A percentile compares a stretch with the other conserved stretches of the same genome.
Evolutionary conservation across 2,113 vertebrate species (phyloP).

Genomic region (Lepidiolamprologus cunningtoni): DNA sequence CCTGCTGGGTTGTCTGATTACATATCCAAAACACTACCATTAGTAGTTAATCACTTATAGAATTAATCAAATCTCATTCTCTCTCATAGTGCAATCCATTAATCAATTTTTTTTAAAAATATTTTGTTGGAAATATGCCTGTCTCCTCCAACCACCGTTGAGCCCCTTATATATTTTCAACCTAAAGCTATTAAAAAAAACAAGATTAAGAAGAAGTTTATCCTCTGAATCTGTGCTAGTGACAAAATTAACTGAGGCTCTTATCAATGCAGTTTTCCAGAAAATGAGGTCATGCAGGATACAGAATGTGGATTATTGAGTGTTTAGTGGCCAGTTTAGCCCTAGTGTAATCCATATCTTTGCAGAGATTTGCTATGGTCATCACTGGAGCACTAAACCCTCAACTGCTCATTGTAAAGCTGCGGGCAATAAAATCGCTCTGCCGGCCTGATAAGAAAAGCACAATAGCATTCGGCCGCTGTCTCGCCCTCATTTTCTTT

Average conservation of each 20-base stretch:
- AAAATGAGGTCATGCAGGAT: constrained; percentile 42
- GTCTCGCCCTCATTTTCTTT: not conserved
- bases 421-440: constrained; percentile 35
- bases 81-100: not conserved
- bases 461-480: constrained; percentile 11
- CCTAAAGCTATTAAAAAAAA: not conserved
- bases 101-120: rapidly evolving
- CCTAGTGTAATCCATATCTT: constrained; percentile 48
- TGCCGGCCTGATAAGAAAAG: constrained; percentile 30
- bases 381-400: constrained; percentile 35
- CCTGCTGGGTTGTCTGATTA: not conserved
- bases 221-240: not conserved
- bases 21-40: not conserved
- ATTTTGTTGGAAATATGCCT: not conserved
- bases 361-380: constrained; percentile 44
- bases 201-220: not conserved
- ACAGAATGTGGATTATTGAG: constrained; percentile 43
- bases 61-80: not conserved
- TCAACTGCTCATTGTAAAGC: constrained; percentile 14
- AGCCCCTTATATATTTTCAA: not conserved
- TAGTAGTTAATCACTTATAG: not conserved
- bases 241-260: constrained; percentile 19
- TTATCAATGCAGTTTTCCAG: constrained; percentile 32
- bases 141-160: not conserved
- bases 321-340: constrained; percentile 54